phyloP scores from a whole-genome alignment of 2,888 invertebrate species.

The Drosophila eohydei region DNA sequence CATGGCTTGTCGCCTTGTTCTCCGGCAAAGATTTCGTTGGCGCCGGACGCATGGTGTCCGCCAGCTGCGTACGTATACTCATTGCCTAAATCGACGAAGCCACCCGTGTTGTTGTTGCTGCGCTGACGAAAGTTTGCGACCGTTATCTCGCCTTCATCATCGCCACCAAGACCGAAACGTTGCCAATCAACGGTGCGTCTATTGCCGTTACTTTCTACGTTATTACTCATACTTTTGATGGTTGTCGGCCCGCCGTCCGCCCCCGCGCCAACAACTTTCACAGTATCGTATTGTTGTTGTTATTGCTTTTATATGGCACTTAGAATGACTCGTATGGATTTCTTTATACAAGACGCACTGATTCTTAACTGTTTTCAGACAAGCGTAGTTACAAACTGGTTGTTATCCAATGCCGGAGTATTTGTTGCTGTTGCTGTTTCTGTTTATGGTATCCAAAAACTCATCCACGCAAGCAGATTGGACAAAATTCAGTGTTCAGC shows the following conservation, averaged over 20 bases:
- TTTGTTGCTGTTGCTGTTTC: conserved; percentile 38
- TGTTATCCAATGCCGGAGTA: conserved; percentile 41
- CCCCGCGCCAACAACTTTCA: conserved; percentile 22
- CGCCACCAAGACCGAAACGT: conserved; percentile 81
- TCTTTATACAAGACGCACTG: conserved; percentile 3
- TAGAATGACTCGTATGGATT: conserved; percentile 5
- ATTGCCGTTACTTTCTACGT: conserved; percentile 62
- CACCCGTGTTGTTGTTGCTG: conserved; percentile 88
- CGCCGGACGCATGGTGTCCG: conserved; percentile 93
- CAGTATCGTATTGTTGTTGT: conserved; percentile 22
- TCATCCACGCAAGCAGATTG: conserved; percentile 57
- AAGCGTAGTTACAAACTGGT: conserved; percentile 36
- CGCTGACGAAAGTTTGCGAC: conserved; percentile 85
- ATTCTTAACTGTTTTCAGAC: conserved; percentile 16
- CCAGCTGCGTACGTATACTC: conserved; percentile 91
- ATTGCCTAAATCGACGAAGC: conserved; percentile 91
- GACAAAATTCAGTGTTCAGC: conserved; percentile 4
- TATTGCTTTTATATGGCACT: conserved; percentile 16
- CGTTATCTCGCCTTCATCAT: conserved; percentile 84
- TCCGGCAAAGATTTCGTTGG: conserved; percentile 96
- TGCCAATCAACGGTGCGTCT: conserved; percentile 83
- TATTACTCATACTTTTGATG: conserved; percentile 66
- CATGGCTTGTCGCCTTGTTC: conserved; percentile 90
- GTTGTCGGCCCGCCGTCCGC: conserved; percentile 25
- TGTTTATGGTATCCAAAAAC: conserved; percentile 41